Percentiles rank a stretch among this genome's conserved stretches.
phyloP scores from a whole-genome alignment of 2,888 invertebrate species.

The Desoria tigrina region DNA sequence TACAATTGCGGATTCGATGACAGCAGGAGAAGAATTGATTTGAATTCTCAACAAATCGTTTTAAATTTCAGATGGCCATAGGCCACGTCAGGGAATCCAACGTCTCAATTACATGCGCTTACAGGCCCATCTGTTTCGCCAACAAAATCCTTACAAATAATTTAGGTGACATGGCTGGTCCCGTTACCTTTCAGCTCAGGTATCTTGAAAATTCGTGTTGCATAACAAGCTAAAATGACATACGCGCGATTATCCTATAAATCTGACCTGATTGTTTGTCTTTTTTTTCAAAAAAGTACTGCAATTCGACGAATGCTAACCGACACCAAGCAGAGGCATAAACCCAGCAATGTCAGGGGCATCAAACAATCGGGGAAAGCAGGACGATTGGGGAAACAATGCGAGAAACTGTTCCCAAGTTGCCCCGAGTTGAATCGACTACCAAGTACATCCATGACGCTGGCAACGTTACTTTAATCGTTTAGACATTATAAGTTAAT shows the following conservation, averaged over 20 bases:
- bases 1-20: no score
- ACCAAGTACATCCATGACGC: no score
- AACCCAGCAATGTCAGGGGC: background rate
- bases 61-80: constrained; percentile 6
- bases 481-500: no score
- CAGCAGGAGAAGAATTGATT: no score
- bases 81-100: background rate
- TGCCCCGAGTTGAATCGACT: background rate
- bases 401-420: background rate
- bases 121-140: constrained; percentile 1
- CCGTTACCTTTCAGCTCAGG: constrained; percentile 11
- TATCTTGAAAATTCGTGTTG: background rate
- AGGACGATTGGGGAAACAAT: constrained; percentile 1
- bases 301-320: background rate
- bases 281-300: background rate
- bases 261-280: no score
- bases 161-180: background rate
- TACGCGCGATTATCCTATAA: no score
- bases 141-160: constrained; percentile 2
- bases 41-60: background rate
- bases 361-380: constrained; percentile 1
- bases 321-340: background rate
- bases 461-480: no score
- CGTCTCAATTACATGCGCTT: background rate
- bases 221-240: no score